Evolutionary conservation across 2,888 invertebrate species (phyloP), one percentile per base, ranked within the genome.

Genomic region (Eupithecia subfuscata): DNA sequence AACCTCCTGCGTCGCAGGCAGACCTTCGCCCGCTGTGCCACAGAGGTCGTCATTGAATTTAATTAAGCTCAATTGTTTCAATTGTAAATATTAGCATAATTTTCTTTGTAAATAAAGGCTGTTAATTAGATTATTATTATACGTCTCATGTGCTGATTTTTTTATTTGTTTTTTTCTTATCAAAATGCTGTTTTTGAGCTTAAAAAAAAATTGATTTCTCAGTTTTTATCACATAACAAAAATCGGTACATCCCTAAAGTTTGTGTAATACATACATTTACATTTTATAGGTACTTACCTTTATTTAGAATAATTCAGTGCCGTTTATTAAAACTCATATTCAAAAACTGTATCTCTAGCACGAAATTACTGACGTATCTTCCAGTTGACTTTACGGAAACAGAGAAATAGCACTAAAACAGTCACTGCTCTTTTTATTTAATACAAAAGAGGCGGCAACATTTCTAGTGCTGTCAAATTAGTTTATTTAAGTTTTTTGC

Each of bases 231-330:
- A 56, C 72, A 68, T 72, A 40, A 72, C 40, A 68, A 30, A 73
- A 73, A 68, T 68, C 30, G 52, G 60, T 74, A 74, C 74, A 48
- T 71, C 69, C 40, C 73, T 71, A 77, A n/a, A 71, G 67, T n/a
- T 71, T 18, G 48, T 75, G 40, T 22, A 30, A 70, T 68, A 73
- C 64, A 75, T 68, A 48, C 75, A 75, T 70, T 76, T 72, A 80
- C 69, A 71, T 75, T 78, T 78, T n/a, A n/a, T n/a, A n/a, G n/a
- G 78, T 78, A 80, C 60, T 60, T 60, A 60, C 76, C 77, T 74
- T 75, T 74, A 77, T 75, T 80, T 77, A 80, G 75, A 80, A 77
- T 80, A 76, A 78, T 77, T 78, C 78, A 80, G 79, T 80, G 79
- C 79, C 63, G 72, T 72, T 52, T 69, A 68, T 45, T 70, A 70